phyloP scores from a whole-genome alignment of 2,888 invertebrate genomes.

The Dolomedes plantarius region DNA sequence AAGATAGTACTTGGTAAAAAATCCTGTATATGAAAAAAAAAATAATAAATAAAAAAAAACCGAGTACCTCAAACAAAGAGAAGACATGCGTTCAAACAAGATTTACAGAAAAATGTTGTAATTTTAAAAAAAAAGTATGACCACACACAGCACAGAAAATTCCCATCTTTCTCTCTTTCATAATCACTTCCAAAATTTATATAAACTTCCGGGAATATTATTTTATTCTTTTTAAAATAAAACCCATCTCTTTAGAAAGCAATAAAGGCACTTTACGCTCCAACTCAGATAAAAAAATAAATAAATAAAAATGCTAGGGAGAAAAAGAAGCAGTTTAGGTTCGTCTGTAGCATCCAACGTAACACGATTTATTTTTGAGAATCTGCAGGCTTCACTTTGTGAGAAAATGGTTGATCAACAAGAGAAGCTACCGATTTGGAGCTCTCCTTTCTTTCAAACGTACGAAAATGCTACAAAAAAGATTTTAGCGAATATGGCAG shows the following conservation, averaged over 20 bases:
- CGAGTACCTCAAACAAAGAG: no score
- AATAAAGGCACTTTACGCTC: neutral
- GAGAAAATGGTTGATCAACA: slow-evolving; percentile 1
- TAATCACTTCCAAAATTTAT: neutral
- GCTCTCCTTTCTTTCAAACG: neutral
- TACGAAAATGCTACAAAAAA: neutral
- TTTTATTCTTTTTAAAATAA: slow-evolving; percentile 1
- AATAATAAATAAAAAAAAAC: no score
- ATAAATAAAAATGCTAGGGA: neutral
- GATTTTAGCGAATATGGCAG: neutral
- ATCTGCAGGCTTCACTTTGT: neutral
- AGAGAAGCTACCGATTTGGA: neutral
- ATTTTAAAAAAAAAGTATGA: no score
- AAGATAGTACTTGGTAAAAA: no score
- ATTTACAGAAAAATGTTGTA: no score
- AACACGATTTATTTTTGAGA: slow-evolving; percentile 12
- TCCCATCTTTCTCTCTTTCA: neutral
- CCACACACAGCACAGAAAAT: no score
- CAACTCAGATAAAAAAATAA: neutral
- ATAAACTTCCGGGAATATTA: neutral
- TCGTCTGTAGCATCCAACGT: neutral
- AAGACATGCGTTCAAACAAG: no score
- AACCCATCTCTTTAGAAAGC: neutral
- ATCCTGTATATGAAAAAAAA: no score
- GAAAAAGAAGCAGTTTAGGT: neutral